Percentiles rank a stretch among this genome's conserved stretches.
phyloP scores from a whole-genome alignment of 2,797 vertebrate species.

The Cercopithecus petaurista region DNA sequence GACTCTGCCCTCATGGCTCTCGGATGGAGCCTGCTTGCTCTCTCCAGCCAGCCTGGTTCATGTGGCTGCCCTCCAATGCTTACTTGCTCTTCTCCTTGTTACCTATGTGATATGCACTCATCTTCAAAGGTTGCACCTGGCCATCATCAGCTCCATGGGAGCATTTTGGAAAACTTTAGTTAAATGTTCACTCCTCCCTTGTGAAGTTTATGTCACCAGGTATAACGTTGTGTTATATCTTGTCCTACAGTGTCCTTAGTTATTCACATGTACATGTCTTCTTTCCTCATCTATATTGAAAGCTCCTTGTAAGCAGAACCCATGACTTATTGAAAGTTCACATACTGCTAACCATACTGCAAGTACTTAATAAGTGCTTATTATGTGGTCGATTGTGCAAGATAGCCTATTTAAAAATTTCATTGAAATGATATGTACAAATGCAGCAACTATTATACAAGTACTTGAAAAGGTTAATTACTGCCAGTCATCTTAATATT shows the following conservation, averaged over 20 bases:
- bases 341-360: background rate
- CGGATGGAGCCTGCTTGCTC: background rate
- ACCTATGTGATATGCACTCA: background rate
- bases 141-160: background rate
- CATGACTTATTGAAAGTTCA: background rate
- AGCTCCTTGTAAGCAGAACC: background rate
- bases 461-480: slow-evolving; percentile 1
- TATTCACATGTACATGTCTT: background rate
- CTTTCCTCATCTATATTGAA: background rate
- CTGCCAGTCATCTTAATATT: background rate
- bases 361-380: background rate
- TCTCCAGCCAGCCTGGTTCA: background rate
- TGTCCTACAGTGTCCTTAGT: background rate
- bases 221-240: background rate
- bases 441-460: background rate
- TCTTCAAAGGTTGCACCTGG: background rate
- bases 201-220: background rate
- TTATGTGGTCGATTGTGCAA: background rate
- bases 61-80: background rate
- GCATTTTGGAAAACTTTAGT: background rate
- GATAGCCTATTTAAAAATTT: background rate
- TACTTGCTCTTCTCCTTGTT: background rate
- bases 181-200: background rate
- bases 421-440: background rate
- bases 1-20: background rate